Percentiles rank a stretch among this genome's conserved stretches.
Evolutionary conservation across 2,113 vertebrate genomes (phyloP).

Genomic region (Grantiella picta): DNA sequence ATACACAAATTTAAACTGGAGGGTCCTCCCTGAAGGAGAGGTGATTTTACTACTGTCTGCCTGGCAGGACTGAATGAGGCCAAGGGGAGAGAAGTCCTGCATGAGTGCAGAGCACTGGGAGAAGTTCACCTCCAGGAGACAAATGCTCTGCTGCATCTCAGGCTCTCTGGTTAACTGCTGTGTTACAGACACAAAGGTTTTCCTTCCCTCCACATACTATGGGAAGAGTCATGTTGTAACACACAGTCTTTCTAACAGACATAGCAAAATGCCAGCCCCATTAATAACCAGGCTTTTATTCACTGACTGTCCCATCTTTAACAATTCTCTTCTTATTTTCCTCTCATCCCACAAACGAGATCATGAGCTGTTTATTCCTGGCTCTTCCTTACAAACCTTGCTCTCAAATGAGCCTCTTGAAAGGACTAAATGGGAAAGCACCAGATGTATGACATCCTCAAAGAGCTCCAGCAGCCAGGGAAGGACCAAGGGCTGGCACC

Average conservation of each 20-base stretch:
- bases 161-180: background rate
- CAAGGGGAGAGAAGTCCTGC: background rate
- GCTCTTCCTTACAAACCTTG: background rate
- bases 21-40: background rate
- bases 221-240: background rate
- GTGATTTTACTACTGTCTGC: background rate
- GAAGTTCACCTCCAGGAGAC: background rate
- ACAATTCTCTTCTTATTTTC: background rate
- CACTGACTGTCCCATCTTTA: background rate
- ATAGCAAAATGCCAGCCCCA: background rate
- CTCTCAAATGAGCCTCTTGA: background rate
- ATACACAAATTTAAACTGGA: background rate
- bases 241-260: background rate
- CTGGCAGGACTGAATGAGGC: background rate
- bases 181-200: background rate
- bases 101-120: background rate
- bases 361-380: background rate
- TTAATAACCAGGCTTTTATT: background rate
- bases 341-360: background rate
- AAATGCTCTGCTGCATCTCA: background rate
- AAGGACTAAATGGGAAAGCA: conserved; percentile 3
- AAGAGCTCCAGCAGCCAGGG: background rate
- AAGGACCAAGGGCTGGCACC: background rate
- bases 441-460: background rate
- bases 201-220: background rate